Conservation (phyloP, 2,888 invertebrate genomes). For the Drosophila meridiana region DNA sequence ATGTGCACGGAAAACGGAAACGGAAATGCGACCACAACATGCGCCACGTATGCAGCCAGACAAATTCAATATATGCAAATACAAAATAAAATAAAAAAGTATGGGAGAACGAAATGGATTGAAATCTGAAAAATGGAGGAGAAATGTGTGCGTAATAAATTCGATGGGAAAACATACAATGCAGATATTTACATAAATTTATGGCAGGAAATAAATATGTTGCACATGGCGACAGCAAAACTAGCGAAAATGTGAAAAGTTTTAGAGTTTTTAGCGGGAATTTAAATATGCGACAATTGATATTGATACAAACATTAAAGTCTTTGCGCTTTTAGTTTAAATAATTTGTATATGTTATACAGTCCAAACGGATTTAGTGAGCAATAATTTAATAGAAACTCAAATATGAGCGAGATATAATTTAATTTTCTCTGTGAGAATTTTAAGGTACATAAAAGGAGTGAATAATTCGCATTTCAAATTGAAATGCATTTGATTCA, state of each 20-base stretch:
- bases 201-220: conserved; percentile 32
- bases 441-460: no score
- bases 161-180: conserved; percentile 35
- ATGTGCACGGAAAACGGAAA: conserved; percentile 52
- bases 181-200: conserved; percentile 47
- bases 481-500: no score
- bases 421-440: no score
- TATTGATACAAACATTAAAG: not conserved
- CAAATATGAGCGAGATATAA: no score
- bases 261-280: not conserved
- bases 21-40: conserved; percentile 63
- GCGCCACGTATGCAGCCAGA: conserved; percentile 29
- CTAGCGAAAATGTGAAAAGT: not conserved
- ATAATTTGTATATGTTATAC: not conserved
- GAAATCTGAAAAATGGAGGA: conserved; percentile 7
- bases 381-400: no score
- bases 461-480: no score
- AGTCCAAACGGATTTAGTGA: no score
- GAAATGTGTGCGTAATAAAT: conserved; percentile 28
- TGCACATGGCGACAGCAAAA: conserved; percentile 2
- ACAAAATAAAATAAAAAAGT: not conserved
- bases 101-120: not conserved
- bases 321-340: not conserved
- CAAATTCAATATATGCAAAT: conserved; percentile 36
- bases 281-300: not conserved